These are phyloP conservation scores for Carduelis carduelis DNA, from an alignment of 2,797 vertebrate species.

Conservation along the genomic window DNA sequence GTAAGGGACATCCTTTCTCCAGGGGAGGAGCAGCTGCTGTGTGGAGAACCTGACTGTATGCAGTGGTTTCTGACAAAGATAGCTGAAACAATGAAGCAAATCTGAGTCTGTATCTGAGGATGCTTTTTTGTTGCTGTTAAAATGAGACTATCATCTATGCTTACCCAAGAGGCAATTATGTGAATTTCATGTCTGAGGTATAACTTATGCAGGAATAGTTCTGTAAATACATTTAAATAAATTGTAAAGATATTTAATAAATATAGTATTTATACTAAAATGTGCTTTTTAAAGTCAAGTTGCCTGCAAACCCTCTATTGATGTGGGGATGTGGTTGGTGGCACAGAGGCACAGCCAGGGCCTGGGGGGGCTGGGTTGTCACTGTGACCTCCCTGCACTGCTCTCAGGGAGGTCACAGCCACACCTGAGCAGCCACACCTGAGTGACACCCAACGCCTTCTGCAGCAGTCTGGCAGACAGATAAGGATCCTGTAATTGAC, in stretches of 20 bases:
- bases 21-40: background rate
- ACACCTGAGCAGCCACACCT: accelerated
- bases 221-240: conserved; percentile 98
- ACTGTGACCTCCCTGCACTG: accelerated
- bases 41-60: conserved; percentile 32
- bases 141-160: conserved; percentile 77
- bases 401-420: background rate
- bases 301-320: background rate
- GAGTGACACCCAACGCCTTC: background rate
- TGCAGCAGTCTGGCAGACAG: background rate
- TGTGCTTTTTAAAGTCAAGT: conserved; percentile 9
- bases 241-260: conserved; percentile 97
- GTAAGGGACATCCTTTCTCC: background rate
- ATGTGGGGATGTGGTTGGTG: background rate
- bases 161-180: conserved; percentile 75
- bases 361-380: background rate
- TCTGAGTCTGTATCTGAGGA: conserved; percentile 71
- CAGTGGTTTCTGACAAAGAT: conserved; percentile 62
- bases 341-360: background rate
- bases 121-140: conserved; percentile 68
- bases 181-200: conserved; percentile 81
- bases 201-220: conserved; percentile 85
- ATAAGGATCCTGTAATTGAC: background rate
- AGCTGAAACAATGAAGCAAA: conserved; percentile 45
- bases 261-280: conserved; percentile 95